These are phyloP conservation scores for Pogoniulus pusillus DNA, from an alignment of 2,797 vertebrate species.

Conservation along the genomic window DNA sequence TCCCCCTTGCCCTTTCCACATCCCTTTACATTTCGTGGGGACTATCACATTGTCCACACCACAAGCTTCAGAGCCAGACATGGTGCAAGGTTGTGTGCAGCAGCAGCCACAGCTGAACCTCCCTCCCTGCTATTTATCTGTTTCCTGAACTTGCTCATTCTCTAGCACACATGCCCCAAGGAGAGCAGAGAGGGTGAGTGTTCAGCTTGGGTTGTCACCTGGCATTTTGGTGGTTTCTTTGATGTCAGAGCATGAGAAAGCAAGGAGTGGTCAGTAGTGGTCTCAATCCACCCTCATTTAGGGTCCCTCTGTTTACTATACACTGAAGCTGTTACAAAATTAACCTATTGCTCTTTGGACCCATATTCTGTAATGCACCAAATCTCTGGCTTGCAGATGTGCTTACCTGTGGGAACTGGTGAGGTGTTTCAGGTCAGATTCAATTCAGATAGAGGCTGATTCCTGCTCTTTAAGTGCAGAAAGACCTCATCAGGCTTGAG, in stretches of 20 bases:
- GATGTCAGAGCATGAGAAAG: neutral
- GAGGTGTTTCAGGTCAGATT: neutral
- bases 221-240: neutral
- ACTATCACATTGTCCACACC: rapidly evolving
- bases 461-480: constrained; percentile 15
- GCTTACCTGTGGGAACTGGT: neutral
- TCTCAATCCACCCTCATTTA: neutral
- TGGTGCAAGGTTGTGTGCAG: neutral
- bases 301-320: neutral
- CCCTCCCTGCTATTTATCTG: neutral
- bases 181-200: rapidly evolving
- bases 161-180: neutral
- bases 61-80: neutral
- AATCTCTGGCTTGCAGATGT: neutral
- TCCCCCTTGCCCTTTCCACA: neutral
- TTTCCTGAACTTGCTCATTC: rapidly evolving
- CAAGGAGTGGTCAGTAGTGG: neutral
- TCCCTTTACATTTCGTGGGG: neutral
- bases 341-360: neutral
- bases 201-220: neutral
- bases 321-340: neutral
- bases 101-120: neutral
- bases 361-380: neutral
- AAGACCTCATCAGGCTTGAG: constrained; percentile 34
- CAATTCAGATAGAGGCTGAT: neutral